Percentiles rank a stretch among this genome's conserved stretches.
phyloP scores from a whole-genome alignment of 2,888 invertebrate species.

The Sarcophaga rosellei region DNA sequence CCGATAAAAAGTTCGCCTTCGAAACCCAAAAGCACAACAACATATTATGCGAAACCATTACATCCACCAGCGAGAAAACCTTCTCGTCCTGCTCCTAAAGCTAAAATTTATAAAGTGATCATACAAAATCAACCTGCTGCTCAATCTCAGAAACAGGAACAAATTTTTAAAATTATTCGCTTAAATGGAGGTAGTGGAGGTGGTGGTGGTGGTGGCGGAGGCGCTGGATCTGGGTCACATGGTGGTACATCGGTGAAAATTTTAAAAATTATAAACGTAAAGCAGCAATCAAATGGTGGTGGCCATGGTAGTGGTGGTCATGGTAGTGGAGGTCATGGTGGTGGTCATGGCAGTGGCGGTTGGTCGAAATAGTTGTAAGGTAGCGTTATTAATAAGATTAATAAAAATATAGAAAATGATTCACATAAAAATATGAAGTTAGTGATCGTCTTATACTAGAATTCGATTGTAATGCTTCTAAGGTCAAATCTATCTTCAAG shows the following conservation, averaged over 20 bases:
- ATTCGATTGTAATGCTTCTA: too few relatives aligned
- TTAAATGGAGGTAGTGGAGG: conserved; percentile 9
- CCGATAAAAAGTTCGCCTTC: conserved; percentile 29
- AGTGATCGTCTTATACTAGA: too few relatives aligned
- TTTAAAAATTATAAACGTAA: conserved; percentile 44
- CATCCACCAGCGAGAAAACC: conserved; percentile 28
- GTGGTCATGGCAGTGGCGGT: conserved; percentile 5
- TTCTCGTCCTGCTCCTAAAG: neutral
- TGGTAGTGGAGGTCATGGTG: conserved; percentile 1
- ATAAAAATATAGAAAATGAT: too few relatives aligned
- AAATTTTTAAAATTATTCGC: conserved; percentile 71
- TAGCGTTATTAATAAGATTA: neutral
- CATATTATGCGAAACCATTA: conserved; percentile 60
- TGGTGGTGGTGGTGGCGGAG: conserved; percentile 2
- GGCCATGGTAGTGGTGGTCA: conserved; percentile 6
- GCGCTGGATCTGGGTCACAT: neutral
- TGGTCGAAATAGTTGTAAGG: conserved; percentile 19
- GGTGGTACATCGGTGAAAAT: conserved; percentile 49
- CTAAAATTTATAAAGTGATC: conserved; percentile 48
- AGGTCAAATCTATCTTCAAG: too few relatives aligned
- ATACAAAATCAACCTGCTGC: conserved; percentile 39
- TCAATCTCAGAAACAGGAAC: conserved; percentile 61
- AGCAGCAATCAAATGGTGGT: conserved; percentile 1
- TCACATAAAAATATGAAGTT: too few relatives aligned
- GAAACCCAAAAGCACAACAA: conserved; percentile 40